Percentiles rank a stretch among this genome's conserved stretches.
These are phyloP conservation scores for Drosophila insularis DNA, from an alignment of 1,140 invertebrate genomes.

Conservation along the genomic window DNA sequence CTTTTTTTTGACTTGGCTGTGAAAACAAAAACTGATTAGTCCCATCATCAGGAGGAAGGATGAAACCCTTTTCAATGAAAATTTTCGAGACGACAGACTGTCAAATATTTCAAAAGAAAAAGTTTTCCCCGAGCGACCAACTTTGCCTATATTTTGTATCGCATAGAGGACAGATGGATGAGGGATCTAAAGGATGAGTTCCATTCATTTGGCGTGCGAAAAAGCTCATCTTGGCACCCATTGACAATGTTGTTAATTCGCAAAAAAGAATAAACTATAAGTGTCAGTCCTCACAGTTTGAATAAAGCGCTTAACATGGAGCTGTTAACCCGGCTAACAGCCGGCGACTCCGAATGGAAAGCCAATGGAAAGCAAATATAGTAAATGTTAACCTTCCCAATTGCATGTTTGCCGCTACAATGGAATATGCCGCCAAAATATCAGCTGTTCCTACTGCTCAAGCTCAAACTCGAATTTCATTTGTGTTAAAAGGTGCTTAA, in stretches of 20 bases:
- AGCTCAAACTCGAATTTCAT: slow-evolving; percentile 8
- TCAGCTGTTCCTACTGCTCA: slow-evolving; percentile 53
- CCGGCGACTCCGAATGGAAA: slow-evolving; percentile 44
- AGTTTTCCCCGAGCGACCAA: slow-evolving; percentile 2
- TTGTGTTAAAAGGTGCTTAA: slow-evolving; percentile 8
- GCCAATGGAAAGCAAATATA: slow-evolving; percentile 27
- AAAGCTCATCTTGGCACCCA: neutral
- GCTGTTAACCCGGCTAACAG: neutral
- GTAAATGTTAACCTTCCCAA: slow-evolving; percentile 19
- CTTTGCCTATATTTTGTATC: slow-evolving; percentile 1
- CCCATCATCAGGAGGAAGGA: neutral
- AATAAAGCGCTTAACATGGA: neutral
- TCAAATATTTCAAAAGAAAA: slow-evolving; percentile 53
- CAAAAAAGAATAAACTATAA: slow-evolving; percentile 25
- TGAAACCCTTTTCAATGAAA: slow-evolving; percentile 62
- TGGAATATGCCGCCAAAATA: slow-evolving; percentile 66
- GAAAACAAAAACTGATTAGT: slow-evolving; percentile 29
- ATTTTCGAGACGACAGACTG: slow-evolving; percentile 47
- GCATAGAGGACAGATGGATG: neutral
- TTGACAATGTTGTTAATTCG: neutral
- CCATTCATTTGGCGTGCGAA: neutral
- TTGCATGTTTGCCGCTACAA: neutral
- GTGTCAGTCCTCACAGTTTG: slow-evolving; percentile 21
- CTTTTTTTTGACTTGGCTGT: slow-evolving; percentile 12
- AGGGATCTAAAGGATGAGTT: neutral